Percentiles rank a stretch among this genome's conserved stretches.
These are phyloP conservation scores for Bursaphelenchus okinawaensis DNA, from an alignment of 2,888 invertebrate genomes.

Conservation along the genomic window DNA sequence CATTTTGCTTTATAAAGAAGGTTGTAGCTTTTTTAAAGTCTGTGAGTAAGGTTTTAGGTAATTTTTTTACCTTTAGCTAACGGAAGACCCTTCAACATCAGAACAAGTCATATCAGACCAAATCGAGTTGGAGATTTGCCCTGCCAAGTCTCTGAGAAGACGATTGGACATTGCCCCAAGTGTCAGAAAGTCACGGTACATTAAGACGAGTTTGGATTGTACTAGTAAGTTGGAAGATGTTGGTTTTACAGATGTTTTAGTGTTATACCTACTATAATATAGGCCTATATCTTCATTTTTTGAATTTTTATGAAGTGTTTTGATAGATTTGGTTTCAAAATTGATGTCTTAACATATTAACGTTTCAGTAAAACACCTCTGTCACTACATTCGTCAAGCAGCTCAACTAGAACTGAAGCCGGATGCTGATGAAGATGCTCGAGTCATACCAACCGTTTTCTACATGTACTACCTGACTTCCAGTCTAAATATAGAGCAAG, in stretches of 20 bases:
- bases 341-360: no score
- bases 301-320: no score
- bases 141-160: slow-evolving; percentile 26
- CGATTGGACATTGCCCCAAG: slow-evolving; percentile 7
- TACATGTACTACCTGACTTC: neutral
- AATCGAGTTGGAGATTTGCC: slow-evolving; percentile 35
- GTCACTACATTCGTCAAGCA: slow-evolving; percentile 17
- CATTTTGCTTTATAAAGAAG: no score
- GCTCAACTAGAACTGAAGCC: neutral
- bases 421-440: neutral
- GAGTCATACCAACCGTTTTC: neutral
- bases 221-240: slow-evolving; percentile 17
- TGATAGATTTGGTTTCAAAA: neutral
- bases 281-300: no score
- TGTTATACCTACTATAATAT: no score
- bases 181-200: slow-evolving; percentile 13
- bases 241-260: no score
- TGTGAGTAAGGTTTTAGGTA: no score
- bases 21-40: no score
- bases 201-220: slow-evolving; percentile 16
- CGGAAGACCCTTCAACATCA: no score
- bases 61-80: no score
- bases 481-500: neutral
- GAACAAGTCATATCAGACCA: slow-evolving; percentile 15
- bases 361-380: slow-evolving; percentile 23